A percentile compares a stretch with the other conserved stretches of the same genome.
Evolutionary conservation across 2,888 invertebrate genomes (phyloP).

Genomic region (Dendrolimus houi): DNA sequence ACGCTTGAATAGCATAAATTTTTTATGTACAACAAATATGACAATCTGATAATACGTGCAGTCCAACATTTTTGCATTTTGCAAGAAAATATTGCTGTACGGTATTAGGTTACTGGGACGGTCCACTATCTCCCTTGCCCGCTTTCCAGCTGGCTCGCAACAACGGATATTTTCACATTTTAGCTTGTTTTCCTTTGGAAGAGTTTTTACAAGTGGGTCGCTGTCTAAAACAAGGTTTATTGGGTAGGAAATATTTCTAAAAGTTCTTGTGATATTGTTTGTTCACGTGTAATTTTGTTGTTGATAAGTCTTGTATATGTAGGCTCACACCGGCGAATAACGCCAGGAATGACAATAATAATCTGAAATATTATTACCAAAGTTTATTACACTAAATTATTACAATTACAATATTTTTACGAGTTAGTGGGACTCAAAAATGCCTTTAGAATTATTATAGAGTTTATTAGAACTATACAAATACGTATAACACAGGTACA

Average conservation of each 20-base stretch:
- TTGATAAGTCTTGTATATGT: too few relatives aligned
- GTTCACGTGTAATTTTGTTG: too few relatives aligned
- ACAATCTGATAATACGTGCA: neutral
- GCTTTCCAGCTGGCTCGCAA: slow-evolving; percentile 24
- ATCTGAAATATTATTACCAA: too few relatives aligned
- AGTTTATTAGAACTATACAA: too few relatives aligned
- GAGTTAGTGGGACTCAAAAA: too few relatives aligned
- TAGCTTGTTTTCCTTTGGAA: neutral
- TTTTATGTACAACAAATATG: neutral
- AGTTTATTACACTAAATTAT: too few relatives aligned
- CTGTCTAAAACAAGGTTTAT: neutral
- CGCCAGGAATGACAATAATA: too few relatives aligned
- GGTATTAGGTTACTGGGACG: slow-evolving; percentile 21
- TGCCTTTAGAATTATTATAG: too few relatives aligned
- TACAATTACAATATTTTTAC: too few relatives aligned
- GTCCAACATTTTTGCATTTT: neutral
- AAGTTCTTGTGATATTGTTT: neutral
- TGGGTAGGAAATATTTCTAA: neutral
- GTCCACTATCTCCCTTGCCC: slow-evolving; percentile 15
- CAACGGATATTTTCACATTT: neutral
- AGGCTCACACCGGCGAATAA: too few relatives aligned
- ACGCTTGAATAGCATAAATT: too few relatives aligned
- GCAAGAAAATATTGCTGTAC: neutral
- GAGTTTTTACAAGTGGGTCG: neutral
- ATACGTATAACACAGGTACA: too few relatives aligned